Conservation (phyloP, 2,797 vertebrate genomes). For the Poeciliopsis turneri region DNA sequence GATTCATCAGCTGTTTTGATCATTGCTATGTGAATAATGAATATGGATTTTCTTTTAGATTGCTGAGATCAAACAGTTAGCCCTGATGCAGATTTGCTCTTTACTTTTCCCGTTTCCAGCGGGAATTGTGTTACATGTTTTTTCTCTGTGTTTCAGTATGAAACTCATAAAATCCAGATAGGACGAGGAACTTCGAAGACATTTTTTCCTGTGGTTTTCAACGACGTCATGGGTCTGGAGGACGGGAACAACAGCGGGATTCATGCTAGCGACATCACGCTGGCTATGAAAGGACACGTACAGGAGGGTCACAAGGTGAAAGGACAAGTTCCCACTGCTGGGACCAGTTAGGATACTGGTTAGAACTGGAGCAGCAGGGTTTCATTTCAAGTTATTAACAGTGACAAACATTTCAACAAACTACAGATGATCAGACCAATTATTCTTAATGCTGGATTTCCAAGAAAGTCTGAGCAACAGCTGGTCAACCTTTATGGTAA, state of each 20-base stretch:
- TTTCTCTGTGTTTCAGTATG: constrained; percentile 8
- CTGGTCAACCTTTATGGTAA: not conserved
- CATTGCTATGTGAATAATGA: not conserved
- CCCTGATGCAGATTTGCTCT: not conserved
- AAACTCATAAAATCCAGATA: not conserved
- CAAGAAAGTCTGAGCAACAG: not conserved
- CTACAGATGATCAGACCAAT: not conserved
- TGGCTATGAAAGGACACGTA: constrained; percentile 30
- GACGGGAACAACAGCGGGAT: not conserved
- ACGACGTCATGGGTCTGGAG: constrained; percentile 44
- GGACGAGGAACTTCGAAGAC: constrained; percentile 2
- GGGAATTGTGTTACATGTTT: not conserved
- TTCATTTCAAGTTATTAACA: not conserved
- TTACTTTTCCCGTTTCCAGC: not conserved
- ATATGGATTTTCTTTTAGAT: not conserved
- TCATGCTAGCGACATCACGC: constrained; percentile 20
- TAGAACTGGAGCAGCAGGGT: not conserved
- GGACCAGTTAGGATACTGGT: not conserved
- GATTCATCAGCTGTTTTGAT: not conserved
- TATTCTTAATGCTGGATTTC: not conserved
- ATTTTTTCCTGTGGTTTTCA: constrained; percentile 20
- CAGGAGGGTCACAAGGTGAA: constrained; percentile 6
- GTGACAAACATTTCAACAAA: not conserved
- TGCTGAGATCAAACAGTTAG: not conserved
- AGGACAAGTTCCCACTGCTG: not conserved